Base-by-base conservation (phyloP, 2,888 invertebrate genomes). In the Autographa gamma region DNA sequence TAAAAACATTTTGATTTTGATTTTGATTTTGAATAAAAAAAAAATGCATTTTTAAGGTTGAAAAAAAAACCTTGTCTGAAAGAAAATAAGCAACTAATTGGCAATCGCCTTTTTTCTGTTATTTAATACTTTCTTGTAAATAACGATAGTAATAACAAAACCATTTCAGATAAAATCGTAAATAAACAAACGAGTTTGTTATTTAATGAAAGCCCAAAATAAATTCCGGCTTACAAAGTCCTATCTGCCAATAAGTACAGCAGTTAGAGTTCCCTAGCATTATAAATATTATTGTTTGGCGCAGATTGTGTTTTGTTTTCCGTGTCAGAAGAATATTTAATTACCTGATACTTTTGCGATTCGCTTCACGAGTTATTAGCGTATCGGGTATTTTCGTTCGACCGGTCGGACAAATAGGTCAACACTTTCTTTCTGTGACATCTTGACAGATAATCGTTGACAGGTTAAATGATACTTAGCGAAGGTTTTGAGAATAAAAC, bases 341-440 rank as follows among this genome's bases (percentile, higher is more conserved):
- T 80, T 74, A 80, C 77, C 74, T 43, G 83, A 83, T 80, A 80
- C 70, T 74, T 80, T 75, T 63, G 54, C 48, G 64, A 58, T 67
- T 32, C 61, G 52, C 34, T 38, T 43, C 48, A 34, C 61, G 31
- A 19, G 43, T 71, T 80, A 80, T 77, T 80, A 80, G 77, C 80
- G 71, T 77, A 80, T 71, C 41, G 60, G 59, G 60, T 80, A 71
- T 77, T 72, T 77, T 77, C 66, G 63, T 62, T 65, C 63, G 54
- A 56, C 19, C 54, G 19, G 14, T 48, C 19, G 31, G 61, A 64
- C 71, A 81, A 83, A 78, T 78, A 81, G 71, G 73, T 74, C 71
- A 78, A 83, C 83, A 73, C 69, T 75, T 71, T 63, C 43, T 60
- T 52, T 70, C 64, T 52, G 59, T 60, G 69, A 76, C 76, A 76